Percentiles rank a stretch among this genome's conserved stretches.
phyloP scores from a whole-genome alignment of 2,888 invertebrate species.

The Rugalucina vietnamica region DNA sequence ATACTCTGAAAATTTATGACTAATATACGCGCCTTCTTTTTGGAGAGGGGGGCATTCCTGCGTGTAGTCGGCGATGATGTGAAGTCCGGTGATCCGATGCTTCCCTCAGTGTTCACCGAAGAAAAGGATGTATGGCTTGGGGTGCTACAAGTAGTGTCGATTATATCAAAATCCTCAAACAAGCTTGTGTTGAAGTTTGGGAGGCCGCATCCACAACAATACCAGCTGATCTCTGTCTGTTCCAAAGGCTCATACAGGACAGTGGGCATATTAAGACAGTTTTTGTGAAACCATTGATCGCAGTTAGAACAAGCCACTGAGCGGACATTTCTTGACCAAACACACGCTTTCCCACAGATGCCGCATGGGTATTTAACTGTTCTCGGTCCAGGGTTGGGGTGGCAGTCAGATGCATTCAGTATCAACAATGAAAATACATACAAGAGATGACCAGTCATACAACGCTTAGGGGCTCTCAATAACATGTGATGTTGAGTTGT shows the following conservation, averaged over 20 bases:
- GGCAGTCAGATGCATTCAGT: neutral
- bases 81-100: slow-evolving; percentile 18
- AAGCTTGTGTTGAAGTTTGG: slow-evolving; percentile 37
- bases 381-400: neutral
- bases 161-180: slow-evolving; percentile 34
- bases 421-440: slow-evolving; percentile 12
- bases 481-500: neutral
- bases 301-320: neutral
- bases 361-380: neutral
- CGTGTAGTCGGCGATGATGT: slow-evolving; percentile 30
- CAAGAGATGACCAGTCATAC: neutral
- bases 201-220: slow-evolving; percentile 38
- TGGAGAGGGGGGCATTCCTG: neutral
- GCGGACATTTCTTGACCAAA: neutral
- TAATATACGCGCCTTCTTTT: slow-evolving; percentile 33
- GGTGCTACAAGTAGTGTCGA: slow-evolving; percentile 4
- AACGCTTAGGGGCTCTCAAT: neutral
- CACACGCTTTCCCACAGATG: neutral
- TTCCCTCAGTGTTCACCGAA: neutral
- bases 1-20: slow-evolving; percentile 42
- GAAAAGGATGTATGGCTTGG: neutral
- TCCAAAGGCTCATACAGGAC: slow-evolving; percentile 21
- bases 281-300: slow-evolving; percentile 19
- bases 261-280: slow-evolving; percentile 25
- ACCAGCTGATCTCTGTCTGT: slow-evolving; percentile 14